These are phyloP conservation scores for Entomobrya multifasciata DNA, from an alignment of 2,888 invertebrate genomes.

Conservation along the genomic window DNA sequence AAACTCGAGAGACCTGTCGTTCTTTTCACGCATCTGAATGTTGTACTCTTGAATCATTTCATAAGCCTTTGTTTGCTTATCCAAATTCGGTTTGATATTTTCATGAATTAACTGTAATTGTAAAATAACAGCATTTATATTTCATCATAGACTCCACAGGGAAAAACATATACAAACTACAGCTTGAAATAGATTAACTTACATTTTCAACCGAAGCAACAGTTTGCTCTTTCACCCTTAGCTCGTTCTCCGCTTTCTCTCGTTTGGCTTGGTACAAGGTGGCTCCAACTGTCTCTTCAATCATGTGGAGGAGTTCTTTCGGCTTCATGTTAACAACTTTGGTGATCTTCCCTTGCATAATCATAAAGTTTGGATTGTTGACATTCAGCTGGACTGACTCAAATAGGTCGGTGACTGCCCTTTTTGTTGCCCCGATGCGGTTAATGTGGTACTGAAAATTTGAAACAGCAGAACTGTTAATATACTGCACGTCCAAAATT, in stretches of 20 bases:
- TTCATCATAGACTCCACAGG: too few relatives aligned
- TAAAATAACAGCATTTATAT: constrained; percentile 27
- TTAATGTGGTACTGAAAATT: constrained; percentile 76
- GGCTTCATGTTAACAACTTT: constrained; percentile 99
- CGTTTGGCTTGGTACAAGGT: constrained; percentile 97
- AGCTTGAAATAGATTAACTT: too few relatives aligned
- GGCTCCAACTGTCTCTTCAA: constrained; percentile 99
- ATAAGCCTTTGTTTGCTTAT: constrained; percentile 83
- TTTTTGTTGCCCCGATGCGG: constrained; percentile 84
- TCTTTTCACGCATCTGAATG: constrained; percentile 64
- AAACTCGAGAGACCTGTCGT: constrained; percentile 56
- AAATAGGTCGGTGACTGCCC: constrained; percentile 95
- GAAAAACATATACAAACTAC: too few relatives aligned
- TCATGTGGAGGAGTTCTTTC: constrained; percentile 96
- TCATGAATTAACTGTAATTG: constrained; percentile 84
- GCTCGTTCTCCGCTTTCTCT: constrained; percentile 90
- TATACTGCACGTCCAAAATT: neutral
- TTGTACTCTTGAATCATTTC: constrained; percentile 74
- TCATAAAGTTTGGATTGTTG: constrained; percentile 99
- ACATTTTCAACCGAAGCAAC: constrained; percentile 92
- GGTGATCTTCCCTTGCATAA: constrained; percentile 99
- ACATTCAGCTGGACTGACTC: constrained; percentile 98
- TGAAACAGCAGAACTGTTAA: neutral
- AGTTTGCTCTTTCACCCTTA: constrained; percentile 96
- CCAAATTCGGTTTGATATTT: constrained; percentile 94